Evolutionary conservation across 2,797 vertebrate genomes (phyloP), one percentile per base, ranked within the genome.

Genomic region (Ceyx erithaca): DNA sequence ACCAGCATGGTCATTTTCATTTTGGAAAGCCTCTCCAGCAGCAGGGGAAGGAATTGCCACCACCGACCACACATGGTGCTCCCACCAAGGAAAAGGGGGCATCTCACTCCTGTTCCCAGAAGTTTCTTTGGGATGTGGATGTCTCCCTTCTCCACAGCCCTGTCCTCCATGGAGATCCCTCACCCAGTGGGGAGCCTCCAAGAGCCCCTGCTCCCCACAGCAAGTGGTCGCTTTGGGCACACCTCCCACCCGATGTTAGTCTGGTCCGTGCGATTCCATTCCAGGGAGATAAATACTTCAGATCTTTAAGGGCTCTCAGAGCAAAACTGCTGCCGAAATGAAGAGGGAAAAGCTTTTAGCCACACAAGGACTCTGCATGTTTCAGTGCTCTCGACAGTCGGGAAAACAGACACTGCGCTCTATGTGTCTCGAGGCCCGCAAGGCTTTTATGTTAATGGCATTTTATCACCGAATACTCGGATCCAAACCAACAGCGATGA

Each of bases 291-390:
- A 79, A 86, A 81, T 22, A 63, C 75, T 85, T 55, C 45, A 46
- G 26, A 66, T 64, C 28, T 80, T 49, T 11, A 67, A 81, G 78
- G 63, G 66, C 76, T 68, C 80, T 80, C 13, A 5, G 40, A 87
- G 63, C 25, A 82, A 66, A 91, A 58, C 69, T 75, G 46, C 72
- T 85, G 59, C 51, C 28, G 62, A 51, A 71, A 58, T 7, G 3
- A n/a, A 70, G 84, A 63, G 46, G 67, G 68, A 75, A 87, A 81
- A 92, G 90, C 93, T 87, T 82, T 70, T 21, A 85, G 54, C 7
- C 1, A 0, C 48, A 7, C 17, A 0, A 40, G 40, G 46, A 21
- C 49, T 14, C 2, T 0, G 71, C n/a, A 2, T 17, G 70, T 9
- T 75, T 9, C 69, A 23, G 51, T 10, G 67, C 83, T 79, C 73